Conservation (phyloP, 2,113 vertebrate species). For the Istiophorus platypterus region DNA sequence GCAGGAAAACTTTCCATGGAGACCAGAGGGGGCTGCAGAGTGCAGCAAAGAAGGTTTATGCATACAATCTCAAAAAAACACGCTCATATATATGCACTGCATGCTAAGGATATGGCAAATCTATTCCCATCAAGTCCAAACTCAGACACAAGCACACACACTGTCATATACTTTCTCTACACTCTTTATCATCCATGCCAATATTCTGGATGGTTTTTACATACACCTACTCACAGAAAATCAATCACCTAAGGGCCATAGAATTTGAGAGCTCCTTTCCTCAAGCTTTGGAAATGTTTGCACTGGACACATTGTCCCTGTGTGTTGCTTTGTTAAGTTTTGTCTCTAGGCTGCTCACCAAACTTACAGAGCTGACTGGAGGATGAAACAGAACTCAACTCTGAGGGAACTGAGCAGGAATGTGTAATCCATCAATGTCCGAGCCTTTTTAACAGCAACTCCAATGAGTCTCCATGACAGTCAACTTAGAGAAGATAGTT, state of each 20-base stretch:
- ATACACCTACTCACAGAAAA: constrained; percentile 38
- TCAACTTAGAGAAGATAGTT: constrained; percentile 35
- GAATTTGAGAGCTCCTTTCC: constrained; percentile 49
- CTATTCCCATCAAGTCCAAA: not conserved
- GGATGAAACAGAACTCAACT: not conserved
- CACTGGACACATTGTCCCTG: constrained; percentile 40
- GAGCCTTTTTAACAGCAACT: constrained; percentile 37
- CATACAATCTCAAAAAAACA: constrained; percentile 32
- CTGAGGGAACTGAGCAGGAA: constrained; percentile 29
- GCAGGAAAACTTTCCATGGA: constrained; percentile 46
- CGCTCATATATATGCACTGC: constrained; percentile 33
- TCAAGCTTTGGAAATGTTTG: constrained; percentile 68
- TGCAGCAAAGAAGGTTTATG: constrained; percentile 8
- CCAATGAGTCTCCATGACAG: constrained; percentile 26
- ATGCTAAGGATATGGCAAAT: constrained; percentile 51
- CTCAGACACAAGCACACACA: constrained; percentile 34
- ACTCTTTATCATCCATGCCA: constrained; percentile 57
- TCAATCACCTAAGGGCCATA: constrained; percentile 49
- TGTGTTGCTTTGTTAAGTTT: constrained; percentile 64
- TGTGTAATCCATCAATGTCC: constrained; percentile 63
- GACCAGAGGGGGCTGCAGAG: constrained; percentile 53
- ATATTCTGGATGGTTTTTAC: constrained; percentile 54
- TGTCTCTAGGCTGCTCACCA: constrained; percentile 53
- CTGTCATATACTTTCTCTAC: constrained; percentile 39
- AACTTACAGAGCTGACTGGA: constrained; percentile 31